Conservation (phyloP, 1,140 invertebrate species). For the Aphelenchoides besseyi region DNA sequence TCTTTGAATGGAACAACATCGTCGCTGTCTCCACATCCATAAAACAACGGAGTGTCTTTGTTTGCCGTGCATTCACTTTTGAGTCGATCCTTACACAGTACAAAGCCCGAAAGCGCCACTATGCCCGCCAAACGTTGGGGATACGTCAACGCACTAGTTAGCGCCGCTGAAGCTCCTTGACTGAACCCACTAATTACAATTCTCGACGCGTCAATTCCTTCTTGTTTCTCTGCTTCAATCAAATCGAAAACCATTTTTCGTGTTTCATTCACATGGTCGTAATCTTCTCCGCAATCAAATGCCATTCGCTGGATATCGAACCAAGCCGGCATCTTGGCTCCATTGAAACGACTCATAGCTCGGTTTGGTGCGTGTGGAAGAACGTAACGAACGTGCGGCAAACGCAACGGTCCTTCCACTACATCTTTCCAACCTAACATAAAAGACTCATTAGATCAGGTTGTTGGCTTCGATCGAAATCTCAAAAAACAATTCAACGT, state of each 20-base stretch:
- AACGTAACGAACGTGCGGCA: constrained; percentile 15
- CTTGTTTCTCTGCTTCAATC: not conserved
- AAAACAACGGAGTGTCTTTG: constrained; percentile 4
- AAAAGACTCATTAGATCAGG: too few relatives aligned
- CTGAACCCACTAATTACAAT: constrained; percentile 1
- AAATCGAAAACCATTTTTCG: not conserved
- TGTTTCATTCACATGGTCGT: constrained; percentile 6
- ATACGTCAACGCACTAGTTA: constrained; percentile 1
- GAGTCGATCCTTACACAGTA: not conserved
- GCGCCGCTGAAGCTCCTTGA: constrained; percentile 2
- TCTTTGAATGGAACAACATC: constrained; percentile 7
- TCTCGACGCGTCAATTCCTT: not conserved
- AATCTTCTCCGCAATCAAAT: constrained; percentile 1
- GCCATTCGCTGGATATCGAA: constrained; percentile 11
- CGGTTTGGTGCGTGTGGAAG: constrained; percentile 11
- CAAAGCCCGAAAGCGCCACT: not conserved
- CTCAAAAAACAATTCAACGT: too few relatives aligned
- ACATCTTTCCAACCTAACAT: constrained; percentile 18
- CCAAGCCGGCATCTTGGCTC: constrained; percentile 18
- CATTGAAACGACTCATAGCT: not conserved
- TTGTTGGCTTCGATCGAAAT: too few relatives aligned
- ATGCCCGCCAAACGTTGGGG: not conserved
- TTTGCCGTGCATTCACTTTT: constrained; percentile 5
- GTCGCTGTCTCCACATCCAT: constrained; percentile 1
- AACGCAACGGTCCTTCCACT: not conserved